phyloP scores from a whole-genome alignment of 1,140 invertebrate genomes.

The Physella acuta region DNA sequence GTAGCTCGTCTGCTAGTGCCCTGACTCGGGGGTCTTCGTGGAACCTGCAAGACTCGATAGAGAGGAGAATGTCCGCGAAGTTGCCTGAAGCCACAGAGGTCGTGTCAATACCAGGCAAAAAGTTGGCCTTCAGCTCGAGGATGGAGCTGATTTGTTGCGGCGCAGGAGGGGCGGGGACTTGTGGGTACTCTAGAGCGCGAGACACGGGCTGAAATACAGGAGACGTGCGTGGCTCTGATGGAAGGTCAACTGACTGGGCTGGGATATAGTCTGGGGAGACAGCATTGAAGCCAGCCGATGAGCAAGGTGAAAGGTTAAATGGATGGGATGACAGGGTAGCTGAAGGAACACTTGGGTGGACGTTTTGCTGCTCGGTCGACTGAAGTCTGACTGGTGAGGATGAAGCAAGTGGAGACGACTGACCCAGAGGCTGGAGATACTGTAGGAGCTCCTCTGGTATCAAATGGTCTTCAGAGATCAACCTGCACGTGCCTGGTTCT shows the following conservation, averaged over 20 bases:
- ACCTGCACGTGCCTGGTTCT: too few relatives aligned
- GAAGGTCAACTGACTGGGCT: neutral
- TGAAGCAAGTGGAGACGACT: neutral
- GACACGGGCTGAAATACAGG: neutral
- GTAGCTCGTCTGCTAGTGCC: slow-evolving; percentile 14
- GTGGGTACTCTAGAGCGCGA: neutral
- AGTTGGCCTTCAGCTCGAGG: slow-evolving; percentile 14
- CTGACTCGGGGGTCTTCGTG: slow-evolving; percentile 17
- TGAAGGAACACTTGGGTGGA: neutral
- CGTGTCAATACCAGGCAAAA: slow-evolving; percentile 16
- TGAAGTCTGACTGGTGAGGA: neutral
- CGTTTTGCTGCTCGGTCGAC: neutral
- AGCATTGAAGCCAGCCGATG: too few relatives aligned
- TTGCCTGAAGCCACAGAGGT: slow-evolving; percentile 11
- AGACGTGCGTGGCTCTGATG: neutral
- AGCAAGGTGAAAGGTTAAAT: too few relatives aligned
- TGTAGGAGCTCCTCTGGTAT: neutral
- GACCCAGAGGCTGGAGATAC: neutral
- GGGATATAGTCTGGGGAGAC: neutral
- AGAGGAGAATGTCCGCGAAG: slow-evolving; percentile 20
- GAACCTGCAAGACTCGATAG: slow-evolving; percentile 14
- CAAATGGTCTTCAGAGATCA: neutral
- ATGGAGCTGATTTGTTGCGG: neutral
- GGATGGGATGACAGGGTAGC: too few relatives aligned
- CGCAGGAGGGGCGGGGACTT: neutral